phyloP scores from a whole-genome alignment of 2,113 vertebrate species.

The Alosa alosa region DNA sequence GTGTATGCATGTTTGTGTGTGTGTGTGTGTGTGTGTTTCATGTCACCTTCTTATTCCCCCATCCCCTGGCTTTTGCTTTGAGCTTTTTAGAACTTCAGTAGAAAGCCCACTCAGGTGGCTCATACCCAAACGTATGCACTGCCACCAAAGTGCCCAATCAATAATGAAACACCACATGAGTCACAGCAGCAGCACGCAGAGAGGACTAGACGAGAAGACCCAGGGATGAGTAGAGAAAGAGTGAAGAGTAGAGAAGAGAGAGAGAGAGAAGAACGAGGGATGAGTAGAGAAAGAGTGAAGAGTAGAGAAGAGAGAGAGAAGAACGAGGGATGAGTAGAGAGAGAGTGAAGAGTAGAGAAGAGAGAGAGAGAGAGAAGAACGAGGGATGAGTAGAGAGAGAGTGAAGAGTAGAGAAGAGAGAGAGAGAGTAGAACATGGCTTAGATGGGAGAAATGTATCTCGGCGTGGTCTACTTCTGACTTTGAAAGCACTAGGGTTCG shows the following conservation, averaged over 20 bases:
- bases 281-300: background rate
- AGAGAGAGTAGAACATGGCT: background rate
- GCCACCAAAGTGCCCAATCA: slow-evolving; percentile 22
- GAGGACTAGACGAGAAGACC: background rate
- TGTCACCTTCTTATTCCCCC: slow-evolving; percentile 16
- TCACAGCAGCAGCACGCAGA: background rate
- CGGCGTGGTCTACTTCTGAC: background rate
- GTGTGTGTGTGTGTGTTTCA: background rate
- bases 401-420: background rate
- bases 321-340: background rate
- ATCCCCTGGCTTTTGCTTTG: too few species aligned
- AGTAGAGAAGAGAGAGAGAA: background rate
- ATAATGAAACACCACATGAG: slow-evolving; percentile 21
- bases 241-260: background rate
- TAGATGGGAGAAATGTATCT: background rate
- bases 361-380: background rate
- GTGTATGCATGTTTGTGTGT: background rate
- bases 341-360: background rate
- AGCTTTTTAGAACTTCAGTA: background rate
- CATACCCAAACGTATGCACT: background rate
- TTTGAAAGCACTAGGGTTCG: too few species aligned
- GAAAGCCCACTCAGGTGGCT: background rate
- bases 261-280: background rate
- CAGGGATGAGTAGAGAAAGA: background rate
- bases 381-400: too few species aligned